Conservation (phyloP, 2,888 invertebrate species). For the Dynastes hyllus region DNA sequence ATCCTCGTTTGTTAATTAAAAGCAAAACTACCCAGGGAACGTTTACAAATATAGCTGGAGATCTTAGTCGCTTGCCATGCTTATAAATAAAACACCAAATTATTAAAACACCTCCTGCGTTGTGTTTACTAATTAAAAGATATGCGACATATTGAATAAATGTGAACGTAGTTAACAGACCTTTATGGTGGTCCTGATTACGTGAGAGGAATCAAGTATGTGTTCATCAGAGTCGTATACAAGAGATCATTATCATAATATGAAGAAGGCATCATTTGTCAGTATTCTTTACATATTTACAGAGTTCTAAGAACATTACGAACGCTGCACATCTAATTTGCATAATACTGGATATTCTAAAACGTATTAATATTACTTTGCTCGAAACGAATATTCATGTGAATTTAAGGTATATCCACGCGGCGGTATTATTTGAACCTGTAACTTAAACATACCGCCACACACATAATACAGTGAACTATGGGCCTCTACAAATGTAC, state of each 20-base stretch:
- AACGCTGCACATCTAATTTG: constrained; percentile 20
- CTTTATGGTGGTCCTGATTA: constrained; percentile 45
- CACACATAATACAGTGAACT: neutral
- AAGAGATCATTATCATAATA: constrained; percentile 41
- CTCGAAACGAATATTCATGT: constrained; percentile 31
- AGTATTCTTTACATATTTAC: constrained; percentile 36
- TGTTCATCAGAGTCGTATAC: neutral
- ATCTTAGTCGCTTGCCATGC: constrained; percentile 19
- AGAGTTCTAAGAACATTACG: constrained; percentile 35
- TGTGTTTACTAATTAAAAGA: constrained; percentile 41
- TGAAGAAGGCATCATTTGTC: constrained; percentile 40
- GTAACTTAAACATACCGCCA: no score
- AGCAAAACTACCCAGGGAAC: neutral
- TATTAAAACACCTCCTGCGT: constrained; percentile 35
- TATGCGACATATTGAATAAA: constrained; percentile 44
- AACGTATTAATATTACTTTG: constrained; percentile 32
- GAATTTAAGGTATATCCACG: constrained; percentile 9
- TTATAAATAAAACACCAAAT: constrained; percentile 40
- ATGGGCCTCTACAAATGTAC: neutral
- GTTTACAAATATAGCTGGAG: neutral
- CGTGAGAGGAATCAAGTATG: constrained; percentile 42
- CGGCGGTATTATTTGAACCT: no score
- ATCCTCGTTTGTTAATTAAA: constrained; percentile 28
- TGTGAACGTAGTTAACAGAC: constrained; percentile 42
- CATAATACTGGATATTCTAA: constrained; percentile 32